Base-by-base conservation (phyloP, 2,113 vertebrate genomes). In the Micronisus gabar region DNA sequence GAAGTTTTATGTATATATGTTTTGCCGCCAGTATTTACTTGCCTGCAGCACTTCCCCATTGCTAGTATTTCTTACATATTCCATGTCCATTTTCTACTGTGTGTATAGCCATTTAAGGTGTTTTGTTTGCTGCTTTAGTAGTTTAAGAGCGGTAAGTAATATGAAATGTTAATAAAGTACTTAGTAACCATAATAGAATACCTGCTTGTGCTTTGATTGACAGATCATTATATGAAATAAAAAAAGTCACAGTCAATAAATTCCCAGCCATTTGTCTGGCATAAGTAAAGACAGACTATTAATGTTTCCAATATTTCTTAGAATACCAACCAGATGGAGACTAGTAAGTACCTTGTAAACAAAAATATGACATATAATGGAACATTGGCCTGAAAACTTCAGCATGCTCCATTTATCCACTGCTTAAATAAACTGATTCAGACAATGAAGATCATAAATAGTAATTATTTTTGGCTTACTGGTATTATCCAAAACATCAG, bases 171-270 rank as follows among this genome's bases (percentile, higher is more conserved):
- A 82, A 58, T 83, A 48, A 89, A 91, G 36, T 81, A 75, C 32
- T 92, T 95, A 76, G 78, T 40, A 90, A 85, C 45, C 22, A 38
- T 81, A 86, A 70, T 53, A 92, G 50, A 86, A 92, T 88, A 95
- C 20, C 32, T 92, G 32, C 45, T 68, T 84, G 50, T 62, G 59
- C 50, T 81, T 89, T 81, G 82, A 93, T 50, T 91, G 94, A 63
- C 73, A 90, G 22, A 50, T 72, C 43, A 79, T 80, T 92, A 71
- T 87, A 81, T 74, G 27, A 93, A 93, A 87, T n/a, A 58, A 30
- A 62, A 48, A 53, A 62, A 62, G 14, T 70, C 55, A 47, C 20
- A 66, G 13, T 95, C 94, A 74, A 70, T 95, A 86, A 86, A 40
- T 93, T 89, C 30, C 26, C 38, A 84, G 50, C 26, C 47, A 61